These are phyloP conservation scores for Apocrypta bakeri DNA, from an alignment of 1,140 invertebrate genomes.

Conservation along the genomic window DNA sequence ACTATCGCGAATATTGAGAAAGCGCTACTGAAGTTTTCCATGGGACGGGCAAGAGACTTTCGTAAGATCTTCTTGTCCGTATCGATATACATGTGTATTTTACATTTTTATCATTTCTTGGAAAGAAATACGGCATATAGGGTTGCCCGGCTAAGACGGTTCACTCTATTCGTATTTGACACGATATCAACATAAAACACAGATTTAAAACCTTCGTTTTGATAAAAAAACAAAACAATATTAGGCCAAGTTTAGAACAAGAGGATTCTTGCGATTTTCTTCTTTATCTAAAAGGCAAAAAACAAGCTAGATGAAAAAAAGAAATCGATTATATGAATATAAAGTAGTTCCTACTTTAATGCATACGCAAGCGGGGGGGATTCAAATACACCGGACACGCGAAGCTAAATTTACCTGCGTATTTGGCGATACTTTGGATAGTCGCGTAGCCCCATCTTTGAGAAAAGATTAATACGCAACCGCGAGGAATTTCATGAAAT, in stretches of 20 bases:
- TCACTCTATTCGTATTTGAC: background rate
- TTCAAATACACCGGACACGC: slow-evolving; percentile 56
- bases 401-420: slow-evolving; percentile 57
- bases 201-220: background rate
- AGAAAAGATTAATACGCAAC: slow-evolving; percentile 19
- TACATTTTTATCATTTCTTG: background rate
- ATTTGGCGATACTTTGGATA: slow-evolving; percentile 61
- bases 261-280: slow-evolving; percentile 20
- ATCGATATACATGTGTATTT: background rate
- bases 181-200: background rate
- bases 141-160: background rate
- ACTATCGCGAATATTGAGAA: background rate
- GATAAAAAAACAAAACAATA: background rate
- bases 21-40: background rate
- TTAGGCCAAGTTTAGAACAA: background rate
- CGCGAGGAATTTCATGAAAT: background rate
- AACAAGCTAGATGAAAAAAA: background rate
- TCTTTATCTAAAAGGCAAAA: background rate
- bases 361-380: slow-evolving; percentile 59
- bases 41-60: too few relatives aligned
- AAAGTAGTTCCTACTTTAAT: slow-evolving; percentile 71
- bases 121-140: background rate
- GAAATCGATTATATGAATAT: slow-evolving; percentile 59
- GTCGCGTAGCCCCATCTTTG: slow-evolving; percentile 7
- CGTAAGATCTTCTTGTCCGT: background rate